A percentile compares a stretch with the other conserved stretches of the same genome.
phyloP scores from a whole-genome alignment of 2,113 vertebrate genomes.

The Brachyhypopomus gauderio region DNA sequence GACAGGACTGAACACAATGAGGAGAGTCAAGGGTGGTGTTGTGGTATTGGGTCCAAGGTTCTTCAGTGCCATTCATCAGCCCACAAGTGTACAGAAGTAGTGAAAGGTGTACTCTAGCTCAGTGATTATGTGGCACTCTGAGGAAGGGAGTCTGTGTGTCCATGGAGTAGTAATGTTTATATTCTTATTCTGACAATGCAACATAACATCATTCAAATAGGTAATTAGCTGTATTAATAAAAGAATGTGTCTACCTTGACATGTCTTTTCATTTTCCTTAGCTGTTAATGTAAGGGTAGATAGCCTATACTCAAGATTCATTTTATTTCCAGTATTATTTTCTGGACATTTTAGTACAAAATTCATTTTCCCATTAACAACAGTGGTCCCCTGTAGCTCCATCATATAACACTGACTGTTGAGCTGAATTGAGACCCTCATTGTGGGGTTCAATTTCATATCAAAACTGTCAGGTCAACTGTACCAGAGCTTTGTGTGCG shows the following conservation, averaged over 20 bases:
- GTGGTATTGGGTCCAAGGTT: neutral
- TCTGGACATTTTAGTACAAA: too few species aligned
- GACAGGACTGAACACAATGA: neutral
- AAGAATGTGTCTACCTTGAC: neutral
- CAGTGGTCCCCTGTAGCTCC: too few species aligned
- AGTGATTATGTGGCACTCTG: neutral
- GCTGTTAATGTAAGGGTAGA: too few species aligned
- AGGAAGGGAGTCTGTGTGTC: slow-evolving; percentile 28
- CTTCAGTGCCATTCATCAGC: too few species aligned
- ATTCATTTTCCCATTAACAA: too few species aligned
- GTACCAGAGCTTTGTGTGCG: neutral
- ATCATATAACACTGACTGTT: neutral
- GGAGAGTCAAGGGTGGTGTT: neutral
- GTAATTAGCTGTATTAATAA: slow-evolving; percentile 31
- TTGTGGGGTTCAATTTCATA: neutral
- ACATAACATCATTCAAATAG: slow-evolving; percentile 27
- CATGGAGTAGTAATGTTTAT: neutral
- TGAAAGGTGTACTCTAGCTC: too few species aligned
- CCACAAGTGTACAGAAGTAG: too few species aligned
- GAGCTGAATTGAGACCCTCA: neutral
- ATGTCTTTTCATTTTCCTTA: too few species aligned
- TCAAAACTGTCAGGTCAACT: neutral
- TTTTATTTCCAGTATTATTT: too few species aligned
- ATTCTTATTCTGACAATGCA: slow-evolving; percentile 22
- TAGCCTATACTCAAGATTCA: too few species aligned